phyloP scores from a whole-genome alignment of 2,113 vertebrate genomes.

The Crotalus viridis region DNA sequence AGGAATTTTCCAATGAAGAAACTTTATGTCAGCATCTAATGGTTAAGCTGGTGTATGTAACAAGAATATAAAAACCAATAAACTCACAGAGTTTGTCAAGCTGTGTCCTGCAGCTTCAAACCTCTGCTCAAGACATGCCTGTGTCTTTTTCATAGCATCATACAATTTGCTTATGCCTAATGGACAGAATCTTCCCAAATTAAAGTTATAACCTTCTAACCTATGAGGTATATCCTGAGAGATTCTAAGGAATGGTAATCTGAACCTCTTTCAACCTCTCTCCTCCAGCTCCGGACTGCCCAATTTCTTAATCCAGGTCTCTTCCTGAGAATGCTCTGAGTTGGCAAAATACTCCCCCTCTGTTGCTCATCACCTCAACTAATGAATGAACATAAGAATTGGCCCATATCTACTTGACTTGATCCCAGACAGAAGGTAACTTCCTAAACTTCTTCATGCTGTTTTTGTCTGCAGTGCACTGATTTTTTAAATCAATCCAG shows the following conservation, averaged over 20 bases:
- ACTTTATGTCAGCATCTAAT: no score
- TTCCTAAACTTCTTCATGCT: not conserved
- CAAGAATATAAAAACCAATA: no score
- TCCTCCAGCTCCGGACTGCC: not conserved
- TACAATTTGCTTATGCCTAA: not conserved
- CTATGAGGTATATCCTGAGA: not conserved
- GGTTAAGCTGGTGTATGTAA: no score
- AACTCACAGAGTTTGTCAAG: no score
- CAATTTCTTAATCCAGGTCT: not conserved
- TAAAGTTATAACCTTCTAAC: not conserved
- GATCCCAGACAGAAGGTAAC: not conserved
- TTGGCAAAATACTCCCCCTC: not conserved
- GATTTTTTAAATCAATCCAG: not conserved
- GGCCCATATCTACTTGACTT: not conserved
- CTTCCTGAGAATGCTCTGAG: not conserved
- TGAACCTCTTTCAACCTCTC: not conserved
- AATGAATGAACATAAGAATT: not conserved
- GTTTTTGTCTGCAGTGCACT: not conserved
- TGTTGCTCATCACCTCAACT: not conserved
- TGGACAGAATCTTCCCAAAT: not conserved
- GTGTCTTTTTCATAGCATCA: no score
- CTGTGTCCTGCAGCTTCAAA: no score
- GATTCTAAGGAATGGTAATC: not conserved
- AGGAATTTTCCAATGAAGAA: no score
- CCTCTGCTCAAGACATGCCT: no score